Conservation (phyloP, 2,113 vertebrate genomes). For the Spea bombifrons region DNA sequence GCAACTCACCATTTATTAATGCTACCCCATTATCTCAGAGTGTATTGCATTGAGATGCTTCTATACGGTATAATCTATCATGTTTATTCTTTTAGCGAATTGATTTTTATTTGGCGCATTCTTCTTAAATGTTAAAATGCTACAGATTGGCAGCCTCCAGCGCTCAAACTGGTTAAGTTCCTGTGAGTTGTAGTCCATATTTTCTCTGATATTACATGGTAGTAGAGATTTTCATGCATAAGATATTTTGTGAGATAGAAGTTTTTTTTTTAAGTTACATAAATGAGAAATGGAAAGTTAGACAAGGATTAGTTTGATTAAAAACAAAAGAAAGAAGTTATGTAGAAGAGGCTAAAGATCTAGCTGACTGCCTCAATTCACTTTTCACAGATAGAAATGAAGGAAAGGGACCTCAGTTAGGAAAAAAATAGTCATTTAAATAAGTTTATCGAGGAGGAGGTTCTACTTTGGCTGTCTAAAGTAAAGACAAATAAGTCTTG, state of each 20-base stretch:
- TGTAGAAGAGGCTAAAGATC: background rate
- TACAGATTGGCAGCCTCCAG: too few relatives aligned
- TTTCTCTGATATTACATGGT: too few relatives aligned
- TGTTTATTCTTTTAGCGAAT: background rate
- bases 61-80: background rate
- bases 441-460: background rate
- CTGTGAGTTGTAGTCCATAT: too few relatives aligned
- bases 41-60: background rate
- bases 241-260: too few relatives aligned
- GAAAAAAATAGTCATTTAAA: too few relatives aligned
- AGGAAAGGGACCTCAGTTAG: background rate
- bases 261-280: background rate
- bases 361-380: background rate
- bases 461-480: background rate
- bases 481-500: slow-evolving; percentile 6
- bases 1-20: too few relatives aligned
- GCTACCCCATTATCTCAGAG: background rate
- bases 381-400: background rate
- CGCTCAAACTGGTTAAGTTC: too few relatives aligned
- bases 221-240: too few relatives aligned
- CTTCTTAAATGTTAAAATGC: too few relatives aligned
- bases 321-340: background rate
- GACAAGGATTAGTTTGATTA: slow-evolving; percentile 1
- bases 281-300: background rate
- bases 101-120: background rate